Evolutionary conservation across 2,888 invertebrate species (phyloP).

Genomic region (Melieria picta): DNA sequence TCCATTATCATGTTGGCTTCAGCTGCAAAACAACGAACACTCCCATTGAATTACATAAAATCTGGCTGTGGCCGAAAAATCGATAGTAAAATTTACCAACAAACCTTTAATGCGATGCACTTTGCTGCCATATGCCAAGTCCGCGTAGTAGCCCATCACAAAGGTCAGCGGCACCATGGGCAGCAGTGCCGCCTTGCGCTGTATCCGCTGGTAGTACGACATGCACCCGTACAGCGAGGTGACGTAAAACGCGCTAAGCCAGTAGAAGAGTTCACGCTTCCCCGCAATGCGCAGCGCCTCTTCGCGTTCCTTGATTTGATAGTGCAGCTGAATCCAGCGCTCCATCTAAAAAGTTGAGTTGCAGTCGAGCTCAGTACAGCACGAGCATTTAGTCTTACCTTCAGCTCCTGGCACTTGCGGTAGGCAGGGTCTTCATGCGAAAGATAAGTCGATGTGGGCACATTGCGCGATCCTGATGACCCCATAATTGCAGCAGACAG

Average conservation of each 20-base stretch:
- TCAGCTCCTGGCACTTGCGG: conserved; percentile 57
- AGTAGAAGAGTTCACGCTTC: conserved; percentile 77
- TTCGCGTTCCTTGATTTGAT: conserved; percentile 80
- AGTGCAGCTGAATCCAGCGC: conserved; percentile 82
- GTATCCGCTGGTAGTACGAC: conserved; percentile 71
- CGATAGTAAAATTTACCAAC: not conserved
- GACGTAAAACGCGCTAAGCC: conserved; percentile 76
- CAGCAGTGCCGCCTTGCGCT: conserved; percentile 70
- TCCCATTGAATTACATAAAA: conserved; percentile 25
- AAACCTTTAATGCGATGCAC: conserved; percentile 77
- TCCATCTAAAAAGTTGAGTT: conserved; percentile 70
- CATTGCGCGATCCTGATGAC: conserved; percentile 47
- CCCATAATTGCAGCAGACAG: conserved; percentile 47
- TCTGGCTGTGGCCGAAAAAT: not conserved
- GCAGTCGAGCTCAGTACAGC: not conserved
- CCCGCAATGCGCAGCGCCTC: conserved; percentile 77
- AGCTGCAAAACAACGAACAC: conserved; percentile 62
- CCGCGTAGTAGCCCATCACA: conserved; percentile 77
- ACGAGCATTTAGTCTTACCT: conserved; percentile 43
- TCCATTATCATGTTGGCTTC: conserved; percentile 85
- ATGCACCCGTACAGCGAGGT: conserved; percentile 68
- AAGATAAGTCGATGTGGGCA: conserved; percentile 44
- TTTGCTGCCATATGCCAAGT: conserved; percentile 82
- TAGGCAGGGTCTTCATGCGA: conserved; percentile 58
- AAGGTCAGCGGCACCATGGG: conserved; percentile 80